Conservation (phyloP, 2,888 invertebrate species). For the Apoderus coryli region DNA sequence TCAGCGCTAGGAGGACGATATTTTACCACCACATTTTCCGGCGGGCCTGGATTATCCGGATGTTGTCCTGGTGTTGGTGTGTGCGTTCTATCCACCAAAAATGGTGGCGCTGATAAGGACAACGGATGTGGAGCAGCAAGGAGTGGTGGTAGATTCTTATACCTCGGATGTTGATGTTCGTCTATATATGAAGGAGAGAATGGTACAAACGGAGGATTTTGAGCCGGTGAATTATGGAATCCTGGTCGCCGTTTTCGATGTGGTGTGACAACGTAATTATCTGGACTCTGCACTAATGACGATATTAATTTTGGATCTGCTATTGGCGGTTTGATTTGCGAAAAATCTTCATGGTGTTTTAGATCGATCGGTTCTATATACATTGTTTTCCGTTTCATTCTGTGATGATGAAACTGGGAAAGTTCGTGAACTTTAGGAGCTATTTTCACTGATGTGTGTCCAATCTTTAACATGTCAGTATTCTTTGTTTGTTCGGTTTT, state of each 20-base stretch:
- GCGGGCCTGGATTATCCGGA: conserved; percentile 32
- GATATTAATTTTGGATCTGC: conserved; percentile 52
- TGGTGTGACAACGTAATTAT: conserved; percentile 74
- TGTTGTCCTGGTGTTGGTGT: conserved; percentile 40
- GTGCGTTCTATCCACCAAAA: conserved; percentile 44
- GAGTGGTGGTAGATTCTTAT: conserved; percentile 39
- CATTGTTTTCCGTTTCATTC: conserved; percentile 44
- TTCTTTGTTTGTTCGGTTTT: conserved; percentile 24
- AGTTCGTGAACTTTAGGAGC: conserved; percentile 43
- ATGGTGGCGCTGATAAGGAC: conserved; percentile 63
- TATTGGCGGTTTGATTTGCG: conserved; percentile 46
- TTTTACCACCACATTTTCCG: conserved; percentile 41
- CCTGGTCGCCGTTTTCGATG: conserved; percentile 76
- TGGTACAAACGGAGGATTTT: conserved; percentile 76
- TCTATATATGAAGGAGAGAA: conserved; percentile 64
- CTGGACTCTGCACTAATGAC: conserved; percentile 57
- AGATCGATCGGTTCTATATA: conserved; percentile 55
- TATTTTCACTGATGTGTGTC: conserved; percentile 45
- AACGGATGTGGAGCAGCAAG: conserved; percentile 51
- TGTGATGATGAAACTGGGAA: conserved; percentile 31
- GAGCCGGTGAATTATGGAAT: conserved; percentile 75
- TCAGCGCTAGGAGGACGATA: conserved; percentile 59
- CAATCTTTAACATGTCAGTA: conserved; percentile 40
- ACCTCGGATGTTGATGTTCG: conserved; percentile 47
- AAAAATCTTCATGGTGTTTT: conserved; percentile 55